Percentiles rank a stretch among this genome's conserved stretches.
Evolutionary conservation across 2,888 invertebrate species (phyloP).

Genomic region (Polyommatus icarus): DNA sequence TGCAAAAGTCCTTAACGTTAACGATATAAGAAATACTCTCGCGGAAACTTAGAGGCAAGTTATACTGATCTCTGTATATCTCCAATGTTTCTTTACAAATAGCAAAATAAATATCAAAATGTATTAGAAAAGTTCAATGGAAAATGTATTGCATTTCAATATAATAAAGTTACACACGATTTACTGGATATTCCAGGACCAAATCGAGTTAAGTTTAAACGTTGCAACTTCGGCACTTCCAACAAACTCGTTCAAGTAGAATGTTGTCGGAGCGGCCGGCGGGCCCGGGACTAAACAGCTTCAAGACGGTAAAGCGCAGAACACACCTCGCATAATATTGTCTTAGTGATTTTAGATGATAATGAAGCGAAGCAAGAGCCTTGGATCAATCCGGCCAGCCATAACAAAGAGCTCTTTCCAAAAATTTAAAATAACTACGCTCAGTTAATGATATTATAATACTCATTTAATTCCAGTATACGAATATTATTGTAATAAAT

Average conservation of each 20-base stretch:
- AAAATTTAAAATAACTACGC: no score
- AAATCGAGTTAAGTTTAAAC: conserved; percentile 42
- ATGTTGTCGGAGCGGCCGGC: conserved; percentile 39
- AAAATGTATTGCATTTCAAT: conserved; percentile 26
- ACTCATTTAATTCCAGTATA: no score
- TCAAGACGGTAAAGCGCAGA: conserved; percentile 30
- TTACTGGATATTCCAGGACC: conserved; percentile 37
- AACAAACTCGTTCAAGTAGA: conserved; percentile 41
- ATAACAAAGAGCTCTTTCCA: no score
- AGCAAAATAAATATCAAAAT: not conserved
- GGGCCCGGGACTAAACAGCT: conserved; percentile 36
- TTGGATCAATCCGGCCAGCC: no score
- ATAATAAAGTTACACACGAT: conserved; percentile 31
- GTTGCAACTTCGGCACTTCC: conserved; percentile 41
- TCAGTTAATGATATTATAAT: no score
- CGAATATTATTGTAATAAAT: no score
- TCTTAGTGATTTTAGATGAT: not conserved
- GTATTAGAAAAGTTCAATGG: conserved; percentile 2
- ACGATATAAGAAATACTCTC: no score
- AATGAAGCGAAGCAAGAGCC: not conserved
- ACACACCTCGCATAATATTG: conserved; percentile 16
- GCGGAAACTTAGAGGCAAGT: not conserved
- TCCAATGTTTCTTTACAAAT: not conserved
- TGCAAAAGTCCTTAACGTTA: no score
- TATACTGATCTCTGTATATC: not conserved